These are phyloP conservation scores for Stichopus horrens DNA, from an alignment of 53 echinoderm and acorn worm genomes.

Conservation along the genomic window DNA sequence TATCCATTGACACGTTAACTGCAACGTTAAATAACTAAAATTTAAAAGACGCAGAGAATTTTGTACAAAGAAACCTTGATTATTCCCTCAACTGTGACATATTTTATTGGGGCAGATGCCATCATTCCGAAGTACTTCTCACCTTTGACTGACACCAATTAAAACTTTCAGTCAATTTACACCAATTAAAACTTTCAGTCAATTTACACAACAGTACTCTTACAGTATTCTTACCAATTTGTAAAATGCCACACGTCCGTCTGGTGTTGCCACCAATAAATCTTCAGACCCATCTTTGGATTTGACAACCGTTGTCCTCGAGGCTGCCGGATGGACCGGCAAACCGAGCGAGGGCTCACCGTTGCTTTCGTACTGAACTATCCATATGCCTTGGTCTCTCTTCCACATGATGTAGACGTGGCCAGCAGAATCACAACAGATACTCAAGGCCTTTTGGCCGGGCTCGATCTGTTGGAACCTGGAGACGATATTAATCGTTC, in stretches of 20 bases:
- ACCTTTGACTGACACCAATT: no score
- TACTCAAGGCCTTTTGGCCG: not conserved
- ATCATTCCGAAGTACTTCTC: no score
- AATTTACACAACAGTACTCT: no score
- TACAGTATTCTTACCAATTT: slow-evolving; percentile 25
- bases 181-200: no score
- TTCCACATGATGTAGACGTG: slow-evolving; percentile 26
- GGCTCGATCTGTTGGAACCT: slow-evolving; percentile 16
- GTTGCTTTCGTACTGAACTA: slow-evolving; percentile 51
- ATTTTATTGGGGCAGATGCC: no score
- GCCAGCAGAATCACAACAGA: slow-evolving; percentile 12
- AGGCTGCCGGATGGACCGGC: slow-evolving; percentile 19
- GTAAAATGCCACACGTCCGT: slow-evolving; percentile 28
- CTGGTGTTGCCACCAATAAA: slow-evolving; percentile 20
- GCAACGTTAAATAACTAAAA: no score
- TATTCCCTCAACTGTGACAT: no score
- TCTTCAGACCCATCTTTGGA: slow-evolving; percentile 30
- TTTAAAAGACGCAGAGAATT: no score
- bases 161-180: no score
- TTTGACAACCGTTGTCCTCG: not conserved
- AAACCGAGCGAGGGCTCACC: slow-evolving; percentile 23
- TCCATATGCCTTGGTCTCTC: slow-evolving; percentile 55
- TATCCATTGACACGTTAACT: no score
- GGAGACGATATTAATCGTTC: slow-evolving; percentile 21
- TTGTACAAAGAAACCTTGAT: no score